Evolutionary conservation across 2,797 vertebrate species (phyloP), one percentile per base, ranked within the genome.

Genomic region (Acanthurus tractus): DNA sequence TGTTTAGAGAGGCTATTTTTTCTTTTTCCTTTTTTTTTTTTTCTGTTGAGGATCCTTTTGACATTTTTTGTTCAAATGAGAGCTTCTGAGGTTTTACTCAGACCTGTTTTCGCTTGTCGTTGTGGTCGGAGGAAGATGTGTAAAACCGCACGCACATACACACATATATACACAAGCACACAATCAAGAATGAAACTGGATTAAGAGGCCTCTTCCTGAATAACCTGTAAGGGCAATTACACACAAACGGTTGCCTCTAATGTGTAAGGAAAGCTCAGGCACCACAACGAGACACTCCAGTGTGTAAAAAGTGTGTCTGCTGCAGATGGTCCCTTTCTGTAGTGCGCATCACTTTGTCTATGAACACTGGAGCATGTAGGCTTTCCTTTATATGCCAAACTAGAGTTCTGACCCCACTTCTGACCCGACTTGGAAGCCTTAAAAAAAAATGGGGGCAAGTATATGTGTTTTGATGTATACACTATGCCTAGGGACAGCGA

Each of bases 331-430:
- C 76, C 66, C 62, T 83, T 84, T 90, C 81, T 86, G 29, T 65
- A 14, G n/a, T 44, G 3, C 22, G 6, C 63, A 77, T 82, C 74
- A 88, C 87, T 92, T 92, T 93, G 90, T 92, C 77, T 88, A 72
- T 72, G 84, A 72, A 94, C 86, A 91, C 83, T 94, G 92, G 86
- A 93, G 90, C 93, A 91, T 93, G 89, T 61, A 70, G 86, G 63
- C 23, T 87, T 82, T 74, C 79, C 86, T 86, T 74, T 87, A 84
- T 86, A 81, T 52, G 52, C 46, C 74, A 76, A 82, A 78, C 68
- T 64, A 54, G 29, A 86, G 77, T 87, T 86, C 40, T 91, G 86
- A 93, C 72, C 90, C 73, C 78, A 75, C 86, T 90, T 87, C 64
- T 87, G 92, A 91, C 86, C 88, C 36, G 64, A 86, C 82, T 65